These are phyloP conservation scores for Doryteuthis pealeii DNA, from an alignment of 1,140 invertebrate genomes.

Conservation along the genomic window DNA sequence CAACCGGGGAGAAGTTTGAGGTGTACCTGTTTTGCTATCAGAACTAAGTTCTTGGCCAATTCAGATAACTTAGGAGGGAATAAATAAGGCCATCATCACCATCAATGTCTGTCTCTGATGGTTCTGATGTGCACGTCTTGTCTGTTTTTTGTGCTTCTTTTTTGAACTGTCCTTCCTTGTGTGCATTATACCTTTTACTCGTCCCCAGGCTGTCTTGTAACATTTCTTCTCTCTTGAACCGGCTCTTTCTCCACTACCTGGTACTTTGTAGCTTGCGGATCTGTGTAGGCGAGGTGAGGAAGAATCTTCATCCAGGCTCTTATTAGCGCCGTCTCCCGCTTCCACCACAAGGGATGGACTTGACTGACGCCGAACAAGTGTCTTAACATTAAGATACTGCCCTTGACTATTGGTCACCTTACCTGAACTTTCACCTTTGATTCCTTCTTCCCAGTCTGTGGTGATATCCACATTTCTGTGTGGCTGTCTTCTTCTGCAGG, in stretches of 20 bases:
- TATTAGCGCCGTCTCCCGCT: slow-evolving; percentile 37
- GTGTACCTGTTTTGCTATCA: slow-evolving; percentile 27
- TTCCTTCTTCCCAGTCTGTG: slow-evolving; percentile 48
- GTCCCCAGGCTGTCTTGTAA: slow-evolving; percentile 68
- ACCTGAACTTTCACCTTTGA: neutral
- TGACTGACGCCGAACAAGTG: slow-evolving; percentile 44
- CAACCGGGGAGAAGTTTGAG: slow-evolving; percentile 47
- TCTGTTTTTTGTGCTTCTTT: slow-evolving; percentile 36
- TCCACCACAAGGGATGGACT: slow-evolving; percentile 48
- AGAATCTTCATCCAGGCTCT: slow-evolving; percentile 28
- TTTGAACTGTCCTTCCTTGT: slow-evolving; percentile 70
- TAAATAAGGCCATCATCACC: slow-evolving; percentile 21
- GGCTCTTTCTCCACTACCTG: slow-evolving; percentile 21
- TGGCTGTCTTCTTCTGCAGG: slow-evolving; percentile 29
- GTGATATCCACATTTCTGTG: slow-evolving; percentile 53
- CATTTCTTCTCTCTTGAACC: slow-evolving; percentile 34
- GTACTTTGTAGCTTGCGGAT: slow-evolving; percentile 47
- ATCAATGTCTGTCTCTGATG: slow-evolving; percentile 42
- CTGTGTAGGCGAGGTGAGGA: slow-evolving; percentile 30
- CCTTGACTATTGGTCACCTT: slow-evolving; percentile 24
- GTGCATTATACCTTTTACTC: slow-evolving; percentile 74
- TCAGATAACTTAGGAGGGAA: neutral
- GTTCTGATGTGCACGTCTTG: slow-evolving; percentile 26
- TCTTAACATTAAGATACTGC: slow-evolving; percentile 35
- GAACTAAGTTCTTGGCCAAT: slow-evolving; percentile 6